phyloP scores from a whole-genome alignment of 2,888 invertebrate genomes.

The Drosophila macrospina region DNA sequence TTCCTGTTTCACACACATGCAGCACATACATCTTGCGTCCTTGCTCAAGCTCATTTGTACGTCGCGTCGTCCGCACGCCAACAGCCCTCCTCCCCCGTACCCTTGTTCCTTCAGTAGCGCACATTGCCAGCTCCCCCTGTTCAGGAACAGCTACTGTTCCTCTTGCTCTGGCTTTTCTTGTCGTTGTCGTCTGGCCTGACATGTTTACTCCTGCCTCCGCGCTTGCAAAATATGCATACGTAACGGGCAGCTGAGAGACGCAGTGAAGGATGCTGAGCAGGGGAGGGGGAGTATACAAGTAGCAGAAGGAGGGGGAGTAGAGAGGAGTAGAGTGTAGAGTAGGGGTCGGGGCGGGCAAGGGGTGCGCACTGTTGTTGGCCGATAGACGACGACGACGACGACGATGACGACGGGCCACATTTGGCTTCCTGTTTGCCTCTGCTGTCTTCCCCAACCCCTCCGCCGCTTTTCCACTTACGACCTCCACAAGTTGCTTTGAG shows the following conservation, averaged over 20 bases:
- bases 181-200: slow-evolving; percentile 36
- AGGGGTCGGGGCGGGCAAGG: slow-evolving; percentile 6
- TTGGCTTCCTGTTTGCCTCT: slow-evolving; percentile 73
- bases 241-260: slow-evolving; percentile 69
- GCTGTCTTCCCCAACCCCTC: neutral
- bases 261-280: too few species aligned
- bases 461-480: neutral
- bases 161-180: neutral
- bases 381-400: slow-evolving; percentile 29
- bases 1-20: slow-evolving; percentile 19
- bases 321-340: neutral
- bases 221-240: slow-evolving; percentile 71
- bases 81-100: neutral
- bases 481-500: slow-evolving; percentile 43
- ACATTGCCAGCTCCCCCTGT: too few species aligned
- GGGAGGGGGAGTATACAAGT: neutral
- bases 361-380: slow-evolving; percentile 38
- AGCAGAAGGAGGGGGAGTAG: neutral
- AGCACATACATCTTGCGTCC: slow-evolving; percentile 77
- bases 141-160: neutral
- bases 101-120: neutral
- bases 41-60: slow-evolving; percentile 82
- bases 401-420: slow-evolving; percentile 62
- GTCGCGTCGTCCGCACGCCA: slow-evolving; percentile 29
- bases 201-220: slow-evolving; percentile 11